Conservation (phyloP, 2,888 invertebrate genomes). For the Spodoptera littoralis region DNA sequence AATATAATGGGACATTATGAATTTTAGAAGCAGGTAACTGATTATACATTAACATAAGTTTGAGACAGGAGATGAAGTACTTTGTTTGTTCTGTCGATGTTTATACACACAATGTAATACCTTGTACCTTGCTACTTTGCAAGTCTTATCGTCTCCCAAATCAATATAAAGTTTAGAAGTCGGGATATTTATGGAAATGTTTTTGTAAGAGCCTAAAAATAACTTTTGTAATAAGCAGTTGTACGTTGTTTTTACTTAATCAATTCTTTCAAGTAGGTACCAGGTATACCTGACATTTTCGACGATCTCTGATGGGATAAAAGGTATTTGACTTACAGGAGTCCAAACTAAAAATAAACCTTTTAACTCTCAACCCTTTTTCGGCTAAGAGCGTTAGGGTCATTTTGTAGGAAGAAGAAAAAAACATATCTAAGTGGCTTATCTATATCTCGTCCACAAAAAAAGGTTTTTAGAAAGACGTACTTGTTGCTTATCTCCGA, state of each 20-base stretch:
- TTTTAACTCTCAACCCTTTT: conserved; percentile 26
- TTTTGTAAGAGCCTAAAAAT: conserved; percentile 19
- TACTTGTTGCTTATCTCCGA: conserved; percentile 48
- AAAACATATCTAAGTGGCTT: conserved; percentile 20
- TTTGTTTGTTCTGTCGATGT: conserved; percentile 21
- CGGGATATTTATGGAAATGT: conserved; percentile 29
- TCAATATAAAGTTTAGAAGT: conserved; percentile 25
- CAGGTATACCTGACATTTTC: background rate
- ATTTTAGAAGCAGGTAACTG: conserved; percentile 19
- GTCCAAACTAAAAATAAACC: conserved; percentile 34
- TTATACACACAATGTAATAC: conserved; percentile 9
- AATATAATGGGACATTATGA: conserved; percentile 16
- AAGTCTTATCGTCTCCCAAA: conserved; percentile 13
- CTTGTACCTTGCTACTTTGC: background rate
- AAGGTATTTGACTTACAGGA: conserved; percentile 1
- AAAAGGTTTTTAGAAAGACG: conserved; percentile 21
- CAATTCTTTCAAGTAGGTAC: background rate
- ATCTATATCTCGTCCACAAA: conserved; percentile 21
- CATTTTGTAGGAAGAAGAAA: conserved; percentile 8
- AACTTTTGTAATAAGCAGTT: conserved; percentile 14
- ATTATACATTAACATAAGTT: conserved; percentile 23
- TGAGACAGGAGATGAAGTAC: conserved; percentile 19
- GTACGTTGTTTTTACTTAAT: conserved; percentile 4
- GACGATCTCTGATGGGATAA: conserved; percentile 4
- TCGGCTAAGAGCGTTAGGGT: conserved; percentile 2